Evolutionary conservation across 2,113 vertebrate genomes (phyloP), one percentile per base, ranked within the genome.

Genomic region (Piaya cayana): DNA sequence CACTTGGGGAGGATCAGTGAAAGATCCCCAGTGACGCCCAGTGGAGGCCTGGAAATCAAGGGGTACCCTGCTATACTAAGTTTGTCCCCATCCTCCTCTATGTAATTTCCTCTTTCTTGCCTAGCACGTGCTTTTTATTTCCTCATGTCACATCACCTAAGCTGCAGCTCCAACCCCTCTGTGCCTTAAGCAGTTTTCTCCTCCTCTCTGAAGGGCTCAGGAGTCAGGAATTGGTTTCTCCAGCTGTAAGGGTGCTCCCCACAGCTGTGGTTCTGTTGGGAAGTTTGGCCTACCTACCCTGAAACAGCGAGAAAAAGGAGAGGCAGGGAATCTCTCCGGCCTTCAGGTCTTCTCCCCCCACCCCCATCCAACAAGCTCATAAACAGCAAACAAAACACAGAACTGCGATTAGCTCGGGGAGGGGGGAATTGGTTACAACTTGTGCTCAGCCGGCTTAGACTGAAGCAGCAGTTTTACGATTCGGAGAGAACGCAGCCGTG

Each of bases 401-500:
- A 63, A 1, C 43, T 45, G 69, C 16, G 15, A 86, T 34, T 3
- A 56, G 69, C 86, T 81, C 19, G n/a, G n/a, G n/a, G 63, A 4
- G 8, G 82, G 59, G 84, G 77, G 65, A 60, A 36, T 81, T 59
- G 69, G 55, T 30, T 65, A 59, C 14, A 76, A 68, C 80, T 87
- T 36, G 90, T 60, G 93, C 93, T 93, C 93, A 71, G 90, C 77
- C 59, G 0, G 68, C 85, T 64, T 32, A 43, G 81, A 56, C 94
- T 80, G 89, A 84, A 86, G 93, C 85, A 80, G 90, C 89, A 70
- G 67, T 69, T 89, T 96, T 19, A 85, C n/a, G 15, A 39, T 5
- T 85, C 25, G 34, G 93, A 97, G 94, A 96, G 94, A 86, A 95
- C 30, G n/a, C 91, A 96, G 96, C 94, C 84, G 92, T 97, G 98